Evolutionary conservation across 1,140 invertebrate genomes (phyloP).

Genomic region (Drosophila mayri): DNA sequence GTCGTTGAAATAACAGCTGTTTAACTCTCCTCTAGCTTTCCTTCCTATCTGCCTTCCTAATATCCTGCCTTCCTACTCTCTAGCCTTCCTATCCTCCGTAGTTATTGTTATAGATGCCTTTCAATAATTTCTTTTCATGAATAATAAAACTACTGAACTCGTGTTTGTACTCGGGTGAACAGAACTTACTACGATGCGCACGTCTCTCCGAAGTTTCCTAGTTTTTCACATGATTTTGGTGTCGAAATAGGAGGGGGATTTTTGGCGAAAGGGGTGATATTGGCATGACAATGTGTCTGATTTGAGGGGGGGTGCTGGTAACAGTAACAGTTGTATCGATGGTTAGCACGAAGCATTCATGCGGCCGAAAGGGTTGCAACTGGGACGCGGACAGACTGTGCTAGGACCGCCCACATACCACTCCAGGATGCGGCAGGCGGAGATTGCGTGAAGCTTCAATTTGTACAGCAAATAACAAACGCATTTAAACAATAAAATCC

Average conservation of each 20-base stretch:
- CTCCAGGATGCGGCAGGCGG: not conserved
- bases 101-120: conserved; percentile 54
- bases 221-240: conserved; percentile 42
- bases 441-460: conserved; percentile 37
- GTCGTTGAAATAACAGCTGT: conserved; percentile 75
- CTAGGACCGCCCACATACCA: conserved; percentile 11
- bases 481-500: conserved; percentile 65
- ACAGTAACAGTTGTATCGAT: conserved; percentile 22
- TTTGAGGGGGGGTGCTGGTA: conserved; percentile 22
- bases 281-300: conserved; percentile 53
- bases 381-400: conserved; percentile 25
- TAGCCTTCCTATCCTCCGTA: conserved; percentile 17
- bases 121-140: conserved; percentile 17
- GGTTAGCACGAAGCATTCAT: conserved; percentile 46
- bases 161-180: conserved; percentile 18
- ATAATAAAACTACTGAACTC: conserved; percentile 33
- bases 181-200: conserved; percentile 36
- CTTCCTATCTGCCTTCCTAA: not conserved
- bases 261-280: conserved; percentile 30
- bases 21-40: conserved; percentile 29
- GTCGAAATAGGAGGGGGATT: conserved; percentile 17
- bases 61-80: not conserved
- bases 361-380: conserved; percentile 35
- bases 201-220: conserved; percentile 29
- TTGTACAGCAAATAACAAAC: conserved; percentile 73